Percentiles rank a stretch among this genome's conserved stretches.
These are phyloP conservation scores for Bombus sylvicola DNA, from an alignment of 1,140 invertebrate species.

Conservation along the genomic window DNA sequence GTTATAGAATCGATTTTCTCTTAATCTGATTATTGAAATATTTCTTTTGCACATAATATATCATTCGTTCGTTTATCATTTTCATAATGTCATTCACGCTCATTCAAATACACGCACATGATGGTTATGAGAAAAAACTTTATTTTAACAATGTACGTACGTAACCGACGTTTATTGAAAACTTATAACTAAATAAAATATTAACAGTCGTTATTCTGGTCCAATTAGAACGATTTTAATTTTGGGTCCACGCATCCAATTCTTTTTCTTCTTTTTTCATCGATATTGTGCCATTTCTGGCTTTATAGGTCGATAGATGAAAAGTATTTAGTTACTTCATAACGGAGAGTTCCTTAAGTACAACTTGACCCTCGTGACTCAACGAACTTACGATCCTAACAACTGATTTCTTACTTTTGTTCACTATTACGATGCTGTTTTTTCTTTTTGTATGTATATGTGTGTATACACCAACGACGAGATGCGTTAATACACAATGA, in stretches of 20 bases:
- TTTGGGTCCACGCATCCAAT: conserved; percentile 38
- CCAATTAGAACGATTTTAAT: conserved; percentile 44
- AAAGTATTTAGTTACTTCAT: background rate
- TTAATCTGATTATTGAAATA: conserved; percentile 43
- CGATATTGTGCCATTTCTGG: background rate
- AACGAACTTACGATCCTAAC: conserved; percentile 22
- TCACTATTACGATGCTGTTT: background rate
- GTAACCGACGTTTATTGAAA: conserved; percentile 26
- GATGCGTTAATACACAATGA: conserved; percentile 41
- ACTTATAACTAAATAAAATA: conserved; percentile 51
- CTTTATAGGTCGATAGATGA: background rate
- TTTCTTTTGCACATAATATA: background rate
- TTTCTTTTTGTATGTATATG: background rate
- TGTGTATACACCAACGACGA: conserved; percentile 17
- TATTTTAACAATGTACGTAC: conserved; percentile 29
- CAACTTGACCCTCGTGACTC: background rate
- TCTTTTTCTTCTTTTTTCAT: background rate
- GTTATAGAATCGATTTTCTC: conserved; percentile 39
- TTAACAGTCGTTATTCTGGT: conserved; percentile 45
- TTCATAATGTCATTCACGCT: background rate
- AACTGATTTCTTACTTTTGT: background rate
- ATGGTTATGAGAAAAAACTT: conserved; percentile 9
- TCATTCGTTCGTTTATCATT: background rate
- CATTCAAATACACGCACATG: conserved; percentile 8
- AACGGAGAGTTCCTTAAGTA: background rate